These are phyloP conservation scores for Pandemis corylana DNA, from an alignment of 2,888 invertebrate genomes.

Conservation along the genomic window DNA sequence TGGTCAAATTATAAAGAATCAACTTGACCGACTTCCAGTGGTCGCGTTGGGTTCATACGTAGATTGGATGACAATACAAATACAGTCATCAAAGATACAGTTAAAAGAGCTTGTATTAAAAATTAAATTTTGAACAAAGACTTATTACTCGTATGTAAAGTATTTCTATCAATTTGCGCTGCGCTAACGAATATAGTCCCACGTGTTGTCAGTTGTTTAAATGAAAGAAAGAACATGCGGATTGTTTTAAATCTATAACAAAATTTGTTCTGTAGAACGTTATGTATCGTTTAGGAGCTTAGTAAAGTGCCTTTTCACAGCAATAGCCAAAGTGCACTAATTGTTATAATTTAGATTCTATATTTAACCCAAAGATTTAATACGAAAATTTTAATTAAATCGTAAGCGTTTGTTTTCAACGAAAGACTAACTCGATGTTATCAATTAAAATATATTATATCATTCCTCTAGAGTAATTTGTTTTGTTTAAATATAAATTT, in stretches of 20 bases:
- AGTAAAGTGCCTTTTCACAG: constrained; percentile 37
- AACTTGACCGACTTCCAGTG: too few species aligned
- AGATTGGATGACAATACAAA: too few species aligned
- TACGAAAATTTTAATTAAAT: constrained; percentile 40
- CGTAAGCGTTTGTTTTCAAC: constrained; percentile 34
- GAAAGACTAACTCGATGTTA: constrained; percentile 41
- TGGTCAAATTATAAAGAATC: too few species aligned
- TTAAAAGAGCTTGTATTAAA: too few species aligned
- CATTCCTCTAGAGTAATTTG: constrained; percentile 41
- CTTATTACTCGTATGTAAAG: too few species aligned
- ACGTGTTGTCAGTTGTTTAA: not conserved
- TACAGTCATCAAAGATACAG: too few species aligned
- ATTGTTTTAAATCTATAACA: not conserved
- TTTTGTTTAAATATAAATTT: constrained; percentile 42
- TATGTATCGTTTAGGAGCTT: constrained; percentile 27
- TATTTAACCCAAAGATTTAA: constrained; percentile 52
- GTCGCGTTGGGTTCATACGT: too few species aligned
- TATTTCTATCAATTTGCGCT: not conserved
- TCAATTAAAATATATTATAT: constrained; percentile 40
- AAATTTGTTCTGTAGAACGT: not conserved
- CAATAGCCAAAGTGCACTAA: constrained; percentile 22
- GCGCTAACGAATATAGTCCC: not conserved
- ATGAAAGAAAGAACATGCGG: not conserved
- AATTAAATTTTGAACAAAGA: too few species aligned
- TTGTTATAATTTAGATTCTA: constrained; percentile 24